Evolutionary conservation across 2,797 vertebrate species (phyloP).

Genomic region (Phylloscopus collybita): DNA sequence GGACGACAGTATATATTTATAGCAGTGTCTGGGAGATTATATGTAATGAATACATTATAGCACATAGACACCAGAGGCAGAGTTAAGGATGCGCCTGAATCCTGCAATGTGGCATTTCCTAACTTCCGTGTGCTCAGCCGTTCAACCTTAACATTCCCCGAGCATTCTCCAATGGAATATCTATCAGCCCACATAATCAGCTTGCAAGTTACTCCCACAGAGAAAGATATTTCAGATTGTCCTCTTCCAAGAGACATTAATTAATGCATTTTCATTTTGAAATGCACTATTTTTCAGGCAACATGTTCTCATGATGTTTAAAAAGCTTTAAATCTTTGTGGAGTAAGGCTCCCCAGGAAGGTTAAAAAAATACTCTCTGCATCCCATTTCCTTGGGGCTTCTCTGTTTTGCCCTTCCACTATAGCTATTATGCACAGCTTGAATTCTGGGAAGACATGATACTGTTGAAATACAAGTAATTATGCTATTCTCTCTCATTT

Average conservation of each 20-base stretch:
- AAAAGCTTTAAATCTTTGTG: slow-evolving; percentile 53
- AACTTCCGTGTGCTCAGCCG: neutral
- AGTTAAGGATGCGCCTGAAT: slow-evolving; percentile 20
- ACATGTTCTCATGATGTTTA: slow-evolving; percentile 17
- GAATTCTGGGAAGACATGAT: slow-evolving; percentile 38
- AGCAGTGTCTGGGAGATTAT: slow-evolving; percentile 40
- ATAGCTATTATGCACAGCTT: slow-evolving; percentile 38
- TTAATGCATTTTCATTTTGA: slow-evolving; percentile 62
- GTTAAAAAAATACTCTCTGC: slow-evolving; percentile 37
- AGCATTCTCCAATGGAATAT: slow-evolving; percentile 6
- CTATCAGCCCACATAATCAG: slow-evolving; percentile 56
- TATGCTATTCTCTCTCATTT: slow-evolving; percentile 26
- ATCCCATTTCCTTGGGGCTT: slow-evolving; percentile 20
- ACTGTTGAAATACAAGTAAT: slow-evolving; percentile 38
- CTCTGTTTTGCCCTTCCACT: slow-evolving; percentile 26
- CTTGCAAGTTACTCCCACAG: slow-evolving; percentile 54
- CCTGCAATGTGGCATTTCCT: neutral
- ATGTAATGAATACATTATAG: slow-evolving; percentile 33
- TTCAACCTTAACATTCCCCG: slow-evolving; percentile 49
- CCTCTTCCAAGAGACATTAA: slow-evolving; percentile 52
- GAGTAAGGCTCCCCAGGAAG: slow-evolving; percentile 4
- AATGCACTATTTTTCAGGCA: slow-evolving; percentile 45
- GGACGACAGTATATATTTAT: slow-evolving; percentile 24
- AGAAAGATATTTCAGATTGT: slow-evolving; percentile 57
- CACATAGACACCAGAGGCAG: neutral